phyloP scores from a whole-genome alignment of 2,113 vertebrate genomes.

The Pleuronectes platessa region DNA sequence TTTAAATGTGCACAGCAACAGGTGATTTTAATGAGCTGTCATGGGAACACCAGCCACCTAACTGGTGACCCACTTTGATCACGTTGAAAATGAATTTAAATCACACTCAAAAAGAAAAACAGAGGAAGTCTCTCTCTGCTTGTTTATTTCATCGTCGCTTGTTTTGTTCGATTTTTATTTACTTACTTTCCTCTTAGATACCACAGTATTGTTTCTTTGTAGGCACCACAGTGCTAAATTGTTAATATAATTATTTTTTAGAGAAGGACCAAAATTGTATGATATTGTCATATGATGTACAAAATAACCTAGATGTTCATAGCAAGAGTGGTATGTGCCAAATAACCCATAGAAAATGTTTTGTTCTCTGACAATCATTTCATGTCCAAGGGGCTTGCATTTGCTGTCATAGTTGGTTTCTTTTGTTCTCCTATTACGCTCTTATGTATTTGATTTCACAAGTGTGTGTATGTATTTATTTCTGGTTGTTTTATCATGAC shows the following conservation, averaged over 20 bases:
- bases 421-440: slow-evolving; percentile 64
- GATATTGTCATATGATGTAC: slow-evolving; percentile 86
- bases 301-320: slow-evolving; percentile 85
- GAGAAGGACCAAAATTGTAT: slow-evolving; percentile 97
- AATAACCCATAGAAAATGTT: slow-evolving; percentile 82
- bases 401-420: slow-evolving; percentile 75
- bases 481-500: slow-evolving; percentile 76
- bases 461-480: slow-evolving; percentile 86
- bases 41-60: slow-evolving; percentile 56
- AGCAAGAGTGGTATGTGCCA: slow-evolving; percentile 88
- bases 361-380: slow-evolving; percentile 91
- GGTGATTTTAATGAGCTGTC: slow-evolving; percentile 69
- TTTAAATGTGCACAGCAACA: slow-evolving; percentile 62
- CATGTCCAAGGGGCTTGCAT: slow-evolving; percentile 80
- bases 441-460: slow-evolving; percentile 82
- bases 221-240: slow-evolving; percentile 86
- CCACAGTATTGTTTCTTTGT: slow-evolving; percentile 90
- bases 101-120: slow-evolving; percentile 65
- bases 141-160: slow-evolving; percentile 82
- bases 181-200: slow-evolving; percentile 87
- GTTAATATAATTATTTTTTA: slow-evolving; percentile 92
- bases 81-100: slow-evolving; percentile 77
- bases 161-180: slow-evolving; percentile 83
- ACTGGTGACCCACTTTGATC: slow-evolving; percentile 67
- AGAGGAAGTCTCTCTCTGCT: slow-evolving; percentile 79